Percentiles rank a stretch among this genome's conserved stretches.
Evolutionary conservation across 2,888 invertebrate genomes (phyloP).

Genomic region (Drosophila ochracea): DNA sequence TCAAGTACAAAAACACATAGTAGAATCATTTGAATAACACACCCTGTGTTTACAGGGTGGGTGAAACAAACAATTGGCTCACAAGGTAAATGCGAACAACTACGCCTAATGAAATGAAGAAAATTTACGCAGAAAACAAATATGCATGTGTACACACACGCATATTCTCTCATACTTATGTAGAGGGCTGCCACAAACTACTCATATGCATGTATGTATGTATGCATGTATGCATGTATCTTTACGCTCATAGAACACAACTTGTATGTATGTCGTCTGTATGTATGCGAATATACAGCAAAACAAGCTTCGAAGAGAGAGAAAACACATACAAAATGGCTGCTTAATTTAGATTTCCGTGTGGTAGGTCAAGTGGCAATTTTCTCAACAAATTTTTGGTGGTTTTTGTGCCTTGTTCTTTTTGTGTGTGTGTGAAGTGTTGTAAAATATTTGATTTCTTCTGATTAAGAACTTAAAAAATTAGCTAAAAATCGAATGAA

Average conservation of each 20-base stretch:
- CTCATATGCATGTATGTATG: not conserved
- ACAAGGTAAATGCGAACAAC: not conserved
- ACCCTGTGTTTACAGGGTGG: conserved; percentile 1
- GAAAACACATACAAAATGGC: conserved; percentile 48
- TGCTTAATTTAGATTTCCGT: conserved; percentile 75
- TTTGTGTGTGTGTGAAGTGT: not conserved
- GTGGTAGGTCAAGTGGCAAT: conserved; percentile 79
- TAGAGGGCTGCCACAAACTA: not conserved
- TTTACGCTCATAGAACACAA: not conserved
- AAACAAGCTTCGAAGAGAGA: conserved; percentile 27
- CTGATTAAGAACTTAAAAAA: not conserved
- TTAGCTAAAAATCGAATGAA: not conserved
- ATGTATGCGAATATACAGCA: conserved; percentile 1
- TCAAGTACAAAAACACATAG: not conserved
- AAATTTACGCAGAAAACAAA: not conserved
- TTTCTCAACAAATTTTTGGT: conserved; percentile 55
- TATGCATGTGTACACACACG: not conserved
- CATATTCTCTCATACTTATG: not conserved
- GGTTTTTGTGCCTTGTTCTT: not conserved
- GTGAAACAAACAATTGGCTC: not conserved
- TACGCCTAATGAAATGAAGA: conserved; percentile 2
- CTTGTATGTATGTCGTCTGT: not conserved
- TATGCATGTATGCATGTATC: not conserved
- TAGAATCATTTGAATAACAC: not conserved
- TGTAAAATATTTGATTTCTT: not conserved